A percentile compares a stretch with the other conserved stretches of the same genome.
Evolutionary conservation across 2,888 invertebrate genomes (phyloP).

Genomic region (Hofmannophila pseudospretella): DNA sequence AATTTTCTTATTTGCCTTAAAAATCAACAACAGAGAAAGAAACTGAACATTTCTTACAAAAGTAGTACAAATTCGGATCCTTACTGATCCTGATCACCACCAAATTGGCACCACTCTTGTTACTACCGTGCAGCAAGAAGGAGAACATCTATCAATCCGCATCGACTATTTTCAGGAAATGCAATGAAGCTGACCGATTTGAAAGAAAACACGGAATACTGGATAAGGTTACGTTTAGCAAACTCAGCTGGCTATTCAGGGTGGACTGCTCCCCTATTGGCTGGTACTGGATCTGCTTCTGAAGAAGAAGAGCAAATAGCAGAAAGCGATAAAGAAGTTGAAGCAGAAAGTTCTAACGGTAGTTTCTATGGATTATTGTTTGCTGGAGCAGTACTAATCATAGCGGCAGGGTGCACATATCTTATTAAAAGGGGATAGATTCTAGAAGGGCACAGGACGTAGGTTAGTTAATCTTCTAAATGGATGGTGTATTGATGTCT

Average conservation of each 20-base stretch:
- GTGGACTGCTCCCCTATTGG: constrained; percentile 39
- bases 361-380: constrained; percentile 56
- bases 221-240: constrained; percentile 38
- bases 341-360: constrained; percentile 13
- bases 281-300: constrained; percentile 21
- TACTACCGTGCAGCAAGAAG: too few species aligned
- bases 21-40: too few species aligned
- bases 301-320: constrained; percentile 11
- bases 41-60: too few species aligned
- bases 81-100: too few species aligned
- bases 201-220: constrained; percentile 42
- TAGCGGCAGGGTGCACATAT: constrained; percentile 44
- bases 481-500: too few species aligned
- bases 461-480: too few species aligned
- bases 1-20: too few species aligned
- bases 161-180: constrained; percentile 21
- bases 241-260: constrained; percentile 45
- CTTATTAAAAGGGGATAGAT: constrained; percentile 36
- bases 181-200: constrained; percentile 24
- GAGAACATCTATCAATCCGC: too few species aligned
- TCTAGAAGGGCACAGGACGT: too few species aligned
- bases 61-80: too few species aligned
- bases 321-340: constrained; percentile 14
- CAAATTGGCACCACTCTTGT: too few species aligned
- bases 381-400: constrained; percentile 41